Percentiles rank a stretch among this genome's conserved stretches.
Conservation (phyloP, 2,797 vertebrate species). For the Sciaenops ocellatus region DNA sequence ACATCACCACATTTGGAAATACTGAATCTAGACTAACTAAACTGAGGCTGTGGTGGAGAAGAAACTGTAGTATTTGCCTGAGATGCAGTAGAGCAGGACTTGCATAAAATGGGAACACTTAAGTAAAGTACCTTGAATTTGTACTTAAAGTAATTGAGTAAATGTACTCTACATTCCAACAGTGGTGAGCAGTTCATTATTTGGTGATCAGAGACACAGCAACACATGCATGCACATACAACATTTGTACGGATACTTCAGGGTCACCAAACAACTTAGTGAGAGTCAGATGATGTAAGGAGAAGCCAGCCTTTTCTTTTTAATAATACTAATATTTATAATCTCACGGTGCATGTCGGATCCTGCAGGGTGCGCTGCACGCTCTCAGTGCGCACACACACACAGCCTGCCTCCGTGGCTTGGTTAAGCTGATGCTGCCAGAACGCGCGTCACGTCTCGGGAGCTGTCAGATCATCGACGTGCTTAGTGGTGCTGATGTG, state of each 20-base stretch:
- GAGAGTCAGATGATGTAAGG: not conserved
- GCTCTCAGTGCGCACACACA: not conserved
- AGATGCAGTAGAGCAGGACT: no score
- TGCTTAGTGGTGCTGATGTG: conserved; percentile 77
- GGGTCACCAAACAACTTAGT: not conserved
- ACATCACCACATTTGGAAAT: no score
- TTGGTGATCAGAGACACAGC: not conserved
- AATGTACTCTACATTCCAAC: no score
- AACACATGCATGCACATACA: not conserved
- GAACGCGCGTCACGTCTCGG: conserved; percentile 41
- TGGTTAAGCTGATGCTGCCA: conserved; percentile 12
- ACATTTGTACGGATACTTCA: not conserved
- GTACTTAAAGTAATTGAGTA: no score
- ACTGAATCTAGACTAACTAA: no score
- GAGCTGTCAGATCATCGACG: conserved; percentile 45
- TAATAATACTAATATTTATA: not conserved
- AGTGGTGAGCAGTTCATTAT: not conserved
- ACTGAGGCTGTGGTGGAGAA: no score
- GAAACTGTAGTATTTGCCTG: no score
- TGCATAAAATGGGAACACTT: no score
- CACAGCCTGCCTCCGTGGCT: conserved; percentile 12
- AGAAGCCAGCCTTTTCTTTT: not conserved
- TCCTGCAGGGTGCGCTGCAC: conserved; percentile 72
- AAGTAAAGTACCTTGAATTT: no score
- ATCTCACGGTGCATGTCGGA: not conserved